Evolutionary conservation across 1,140 invertebrate species (phyloP).

Genomic region (Tetramorium parvispinum): DNA sequence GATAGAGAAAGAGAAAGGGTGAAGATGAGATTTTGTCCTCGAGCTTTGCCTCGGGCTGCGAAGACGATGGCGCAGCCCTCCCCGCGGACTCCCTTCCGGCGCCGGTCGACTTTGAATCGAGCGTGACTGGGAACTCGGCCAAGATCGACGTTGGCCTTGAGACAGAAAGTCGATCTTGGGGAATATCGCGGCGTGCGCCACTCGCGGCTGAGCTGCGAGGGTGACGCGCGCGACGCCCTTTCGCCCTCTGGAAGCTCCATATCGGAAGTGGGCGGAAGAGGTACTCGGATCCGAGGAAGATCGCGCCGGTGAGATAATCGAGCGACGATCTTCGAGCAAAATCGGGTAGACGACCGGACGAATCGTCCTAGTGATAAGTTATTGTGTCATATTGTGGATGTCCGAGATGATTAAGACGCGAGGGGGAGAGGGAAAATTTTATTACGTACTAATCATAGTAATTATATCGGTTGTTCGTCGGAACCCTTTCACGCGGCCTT

Average conservation of each 20-base stretch:
- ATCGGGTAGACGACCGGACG: constrained; percentile 57
- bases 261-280: not conserved
- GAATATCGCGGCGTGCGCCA: not conserved
- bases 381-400: constrained; percentile 64
- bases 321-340: constrained; percentile 6
- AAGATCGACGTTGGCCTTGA: constrained; percentile 27
- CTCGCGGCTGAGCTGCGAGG: too few relatives aligned
- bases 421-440: constrained; percentile 64
- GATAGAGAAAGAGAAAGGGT: too few relatives aligned
- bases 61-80: not conserved
- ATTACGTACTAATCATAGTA: constrained; percentile 66
- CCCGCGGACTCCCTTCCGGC: constrained; percentile 21
- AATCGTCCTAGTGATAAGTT: constrained; percentile 70
- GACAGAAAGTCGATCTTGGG: constrained; percentile 37
- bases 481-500: constrained; percentile 65
- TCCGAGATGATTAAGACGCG: constrained; percentile 43
- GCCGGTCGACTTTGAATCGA: constrained; percentile 40
- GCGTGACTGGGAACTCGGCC: constrained; percentile 18
- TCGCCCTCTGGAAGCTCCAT: not conserved
- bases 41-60: constrained; percentile 58
- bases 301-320: not conserved
- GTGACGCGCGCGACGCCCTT: too few relatives aligned
- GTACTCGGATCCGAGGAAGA: not conserved
- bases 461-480: constrained; percentile 75
- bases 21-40: constrained; percentile 52